Base-by-base conservation (phyloP, 2,797 vertebrate genomes). In the Phylloscopus collybita region DNA sequence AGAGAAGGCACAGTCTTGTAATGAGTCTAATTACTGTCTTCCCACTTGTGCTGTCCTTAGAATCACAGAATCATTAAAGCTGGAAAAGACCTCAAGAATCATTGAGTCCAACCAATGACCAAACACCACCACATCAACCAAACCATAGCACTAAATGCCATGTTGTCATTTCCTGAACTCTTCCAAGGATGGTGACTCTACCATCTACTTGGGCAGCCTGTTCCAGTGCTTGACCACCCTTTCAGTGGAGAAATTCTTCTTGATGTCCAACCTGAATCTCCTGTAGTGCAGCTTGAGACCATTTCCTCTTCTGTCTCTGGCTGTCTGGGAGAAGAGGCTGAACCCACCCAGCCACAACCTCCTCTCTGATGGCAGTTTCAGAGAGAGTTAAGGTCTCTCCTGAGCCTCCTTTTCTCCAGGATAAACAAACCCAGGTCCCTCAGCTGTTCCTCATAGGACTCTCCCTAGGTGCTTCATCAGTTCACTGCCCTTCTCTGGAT, bases 111-210 rank as follows among this genome's bases (percentile, higher is more conserved):
- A 5, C 27, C 2, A 1, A 4, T 44, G 32, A 51, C 29, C 45
- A 44, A 70, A 76, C 27, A 51, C 27, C 20, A 62, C 16, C 20
- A 40, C 12, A n/a, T 40, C 44, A 57, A 38, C 36, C 9, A 76
- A 50, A 76, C n/a, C 17, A 25, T 0, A 64, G 32, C 21, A 32
- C 22, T 29, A 27, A 79, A 36, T 14, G 44, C 32, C 23, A 57
- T 0, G 0, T 49, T 2, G 1, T 76, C 11, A 44, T 76, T 76
- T 64, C 57, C 29, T 57, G 36, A 64, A 57, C 32, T 13, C 38
- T 57, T 83, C 10, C 50, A 76, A n/a, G 17, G 16, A 22, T 51
- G 19, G 23, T 45, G 44, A 38, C 23, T 69, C 56, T 16, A 44
- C 19, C 50, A 29, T 13, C 20, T 70, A 20, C n/a, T 11, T 64